Evolutionary conservation across 53 echinoderm and acorn worm species (phyloP), one percentile per base, ranked within the genome.

Genomic region (Echinarachnius parma): DNA sequence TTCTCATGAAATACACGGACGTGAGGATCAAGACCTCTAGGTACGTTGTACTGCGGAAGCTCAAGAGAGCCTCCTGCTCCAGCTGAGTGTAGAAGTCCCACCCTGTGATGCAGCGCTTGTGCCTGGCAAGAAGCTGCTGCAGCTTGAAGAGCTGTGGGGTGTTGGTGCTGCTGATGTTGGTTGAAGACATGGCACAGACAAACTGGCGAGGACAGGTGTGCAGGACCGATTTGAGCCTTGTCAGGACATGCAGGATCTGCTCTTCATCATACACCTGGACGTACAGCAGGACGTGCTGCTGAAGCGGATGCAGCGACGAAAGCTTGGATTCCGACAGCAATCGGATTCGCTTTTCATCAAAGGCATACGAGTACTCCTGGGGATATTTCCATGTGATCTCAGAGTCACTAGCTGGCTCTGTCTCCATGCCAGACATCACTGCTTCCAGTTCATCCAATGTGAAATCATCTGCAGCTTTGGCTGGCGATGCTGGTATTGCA

Each of bases 161-260:
- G 87, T 98, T 91, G 57, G 90, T 88, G 78, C 98, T 98, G 61
- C 98, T 98, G 77, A 98, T 80, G 68, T 88, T 98, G 27, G 98
- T 98, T 23, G 98, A 98, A 2, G 98, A 98, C 88, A 90, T 90
- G 48, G 98, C 82, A 59, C 91, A 91, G 61, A 98, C 98, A 59
- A 98, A 91, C 22, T 88, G 82, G 32, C 98, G 66, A 1, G 98
- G 88, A 60, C 81, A 92, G 3, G 90, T 85, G 66, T 88, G 86
- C 0, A 98, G 86, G 35, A 98, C 86, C 13, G 87, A 75, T 39
- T 87, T 81, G 29, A 98, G 83, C 16, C 88, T 79, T 2, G 98
- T 80, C 9, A 98, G 78, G 3, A 98, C 91, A 33, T 98, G 92
- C 61, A 98, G 71, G 67, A 88, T 91, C 2, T 91, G 78, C 68